Evolutionary conservation across 2,113 vertebrate species (phyloP).

Genomic region (Coryphaenoides rupestris): DNA sequence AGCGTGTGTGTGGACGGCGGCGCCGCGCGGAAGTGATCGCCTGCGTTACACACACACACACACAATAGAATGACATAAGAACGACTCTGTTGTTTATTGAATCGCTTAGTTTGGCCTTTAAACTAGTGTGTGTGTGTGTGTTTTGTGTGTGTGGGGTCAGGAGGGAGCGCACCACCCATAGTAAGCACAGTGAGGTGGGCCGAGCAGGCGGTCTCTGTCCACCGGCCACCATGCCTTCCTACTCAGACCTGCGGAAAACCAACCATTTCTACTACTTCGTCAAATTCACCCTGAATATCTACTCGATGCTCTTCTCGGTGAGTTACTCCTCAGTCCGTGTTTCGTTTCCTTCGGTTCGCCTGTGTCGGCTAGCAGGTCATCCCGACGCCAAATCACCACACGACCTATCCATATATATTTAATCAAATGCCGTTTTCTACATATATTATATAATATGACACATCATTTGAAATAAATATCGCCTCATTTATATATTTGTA

Average conservation of each 20-base stretch:
- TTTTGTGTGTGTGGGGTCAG: no score
- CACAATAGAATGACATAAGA: conserved; percentile 33
- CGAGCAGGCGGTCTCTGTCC: neutral
- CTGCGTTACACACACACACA: conserved; percentile 15
- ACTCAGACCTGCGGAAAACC: conserved; percentile 69
- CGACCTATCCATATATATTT: no score
- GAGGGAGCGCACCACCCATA: neutral
- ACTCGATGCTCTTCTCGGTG: conserved; percentile 86
- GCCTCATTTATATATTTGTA: no score
- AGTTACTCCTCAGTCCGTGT: conserved; percentile 46
- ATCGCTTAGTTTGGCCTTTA: conserved; percentile 4
- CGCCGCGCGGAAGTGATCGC: conserved; percentile 60
- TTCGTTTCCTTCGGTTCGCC: neutral
- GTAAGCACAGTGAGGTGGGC: conserved; percentile 34
- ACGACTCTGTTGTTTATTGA: conserved; percentile 20
- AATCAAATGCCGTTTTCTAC: no score
- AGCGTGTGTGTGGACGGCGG: conserved; percentile 44
- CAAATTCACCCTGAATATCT: conserved; percentile 82
- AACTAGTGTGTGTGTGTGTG: no score
- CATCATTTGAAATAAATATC: no score
- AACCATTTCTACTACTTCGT: conserved; percentile 79
- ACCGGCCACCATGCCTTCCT: conserved; percentile 67
- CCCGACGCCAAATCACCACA: no score
- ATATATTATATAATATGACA: no score
- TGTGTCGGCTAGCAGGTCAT: no score